Conservation (phyloP, 2,113 vertebrate species). For the Grantiella picta region DNA sequence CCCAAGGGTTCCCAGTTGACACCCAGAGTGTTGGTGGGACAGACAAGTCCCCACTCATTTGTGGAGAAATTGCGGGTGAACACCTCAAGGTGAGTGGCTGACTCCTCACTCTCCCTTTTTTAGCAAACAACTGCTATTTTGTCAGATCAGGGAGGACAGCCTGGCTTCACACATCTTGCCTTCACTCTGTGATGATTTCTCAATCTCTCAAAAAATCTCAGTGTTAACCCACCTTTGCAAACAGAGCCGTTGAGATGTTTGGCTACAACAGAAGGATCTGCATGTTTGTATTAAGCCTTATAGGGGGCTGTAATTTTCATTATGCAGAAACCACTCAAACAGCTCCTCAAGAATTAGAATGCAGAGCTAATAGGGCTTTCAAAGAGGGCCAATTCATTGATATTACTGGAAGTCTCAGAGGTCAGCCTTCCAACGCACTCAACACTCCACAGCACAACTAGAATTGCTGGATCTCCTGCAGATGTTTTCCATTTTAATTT, state of each 20-base stretch:
- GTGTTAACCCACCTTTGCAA: not conserved
- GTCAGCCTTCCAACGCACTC: not conserved
- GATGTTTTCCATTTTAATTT: conserved; percentile 17
- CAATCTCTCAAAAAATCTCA: not conserved
- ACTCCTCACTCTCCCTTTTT: not conserved
- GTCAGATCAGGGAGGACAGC: not conserved
- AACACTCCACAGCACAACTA: not conserved
- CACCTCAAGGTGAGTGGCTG: not conserved
- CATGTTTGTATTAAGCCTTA: not conserved
- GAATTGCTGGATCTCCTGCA: not conserved
- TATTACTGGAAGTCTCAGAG: not conserved
- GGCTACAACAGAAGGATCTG: not conserved
- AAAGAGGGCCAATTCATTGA: not conserved
- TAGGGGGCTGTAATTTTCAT: conserved; percentile 2
- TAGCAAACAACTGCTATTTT: not conserved
- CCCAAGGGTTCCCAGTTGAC: not conserved
- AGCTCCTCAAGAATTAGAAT: not conserved
- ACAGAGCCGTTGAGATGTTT: not conserved
- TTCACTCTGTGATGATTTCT: not conserved
- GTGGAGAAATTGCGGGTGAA: not conserved
- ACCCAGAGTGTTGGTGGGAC: not conserved
- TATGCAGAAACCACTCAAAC: not conserved
- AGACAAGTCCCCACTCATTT: accelerated
- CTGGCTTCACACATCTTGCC: not conserved
- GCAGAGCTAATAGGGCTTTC: not conserved